Evolutionary conservation across 2,797 vertebrate genomes (phyloP).

Genomic region (Gymnoscopelus braueri): DNA sequence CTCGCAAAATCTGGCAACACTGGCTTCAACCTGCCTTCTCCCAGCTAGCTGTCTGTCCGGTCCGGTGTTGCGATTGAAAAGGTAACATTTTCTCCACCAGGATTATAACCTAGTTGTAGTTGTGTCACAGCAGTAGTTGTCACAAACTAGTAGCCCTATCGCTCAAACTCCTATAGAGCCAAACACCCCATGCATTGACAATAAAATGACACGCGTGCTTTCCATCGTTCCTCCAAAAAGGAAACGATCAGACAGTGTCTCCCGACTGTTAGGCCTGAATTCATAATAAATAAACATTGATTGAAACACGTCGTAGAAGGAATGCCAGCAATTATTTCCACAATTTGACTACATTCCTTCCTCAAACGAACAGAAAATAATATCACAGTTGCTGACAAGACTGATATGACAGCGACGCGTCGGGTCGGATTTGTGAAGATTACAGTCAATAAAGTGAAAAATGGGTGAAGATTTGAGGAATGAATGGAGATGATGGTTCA

Average conservation of each 20-base stretch:
- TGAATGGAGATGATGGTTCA: constrained; percentile 22
- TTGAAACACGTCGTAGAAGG: neutral
- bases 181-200: constrained; percentile 16
- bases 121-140: constrained; percentile 15
- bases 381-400: constrained; percentile 21
- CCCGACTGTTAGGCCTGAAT: constrained; percentile 39
- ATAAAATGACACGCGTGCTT: constrained; percentile 28
- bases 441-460: constrained; percentile 61
- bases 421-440: constrained; percentile 76
- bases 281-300: constrained; percentile 18
- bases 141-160: neutral
- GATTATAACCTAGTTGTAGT: neutral
- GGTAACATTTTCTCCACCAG: constrained; percentile 60
- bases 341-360: constrained; percentile 29
- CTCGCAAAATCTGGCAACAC: too few species aligned
- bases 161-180: neutral
- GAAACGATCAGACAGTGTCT: constrained; percentile 11
- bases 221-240: constrained; percentile 25
- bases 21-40: constrained; percentile 48
- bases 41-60: constrained; percentile 54
- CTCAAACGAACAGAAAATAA: constrained; percentile 10
- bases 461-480: constrained; percentile 29
- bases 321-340: constrained; percentile 7
- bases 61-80: constrained; percentile 52
- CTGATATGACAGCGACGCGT: constrained; percentile 39